These are phyloP conservation scores for Anoura caudifer DNA, from an alignment of 2,113 vertebrate genomes.

Conservation along the genomic window DNA sequence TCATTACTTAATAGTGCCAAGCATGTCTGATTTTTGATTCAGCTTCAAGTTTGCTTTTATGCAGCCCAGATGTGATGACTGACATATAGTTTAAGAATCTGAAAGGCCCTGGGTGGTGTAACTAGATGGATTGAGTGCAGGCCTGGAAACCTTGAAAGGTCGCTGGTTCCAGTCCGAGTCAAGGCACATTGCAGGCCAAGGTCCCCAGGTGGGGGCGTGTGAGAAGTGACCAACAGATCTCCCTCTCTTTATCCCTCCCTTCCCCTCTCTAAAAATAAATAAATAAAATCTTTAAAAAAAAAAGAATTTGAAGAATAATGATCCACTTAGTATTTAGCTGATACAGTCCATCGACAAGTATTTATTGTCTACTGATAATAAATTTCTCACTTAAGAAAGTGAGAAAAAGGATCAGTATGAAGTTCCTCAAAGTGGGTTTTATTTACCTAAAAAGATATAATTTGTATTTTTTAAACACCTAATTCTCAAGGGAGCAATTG, in stretches of 20 bases:
- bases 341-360: neutral
- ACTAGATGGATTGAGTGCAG: too few species aligned
- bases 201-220: too few species aligned
- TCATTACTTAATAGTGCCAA: neutral
- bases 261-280: too few species aligned
- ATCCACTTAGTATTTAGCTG: neutral
- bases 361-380: neutral
- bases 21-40: neutral
- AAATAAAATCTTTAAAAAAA: too few species aligned
- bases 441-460: neutral
- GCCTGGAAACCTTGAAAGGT: too few species aligned
- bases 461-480: neutral
- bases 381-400: neutral
- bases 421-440: neutral
- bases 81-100: neutral
- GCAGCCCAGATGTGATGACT: neutral
- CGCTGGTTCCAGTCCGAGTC: too few species aligned
- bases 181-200: too few species aligned
- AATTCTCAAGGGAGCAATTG: neutral
- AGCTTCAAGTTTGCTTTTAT: neutral
- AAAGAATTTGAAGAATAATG: neutral
- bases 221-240: too few species aligned
- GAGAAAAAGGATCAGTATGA: neutral
- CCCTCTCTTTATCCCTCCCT: too few species aligned
- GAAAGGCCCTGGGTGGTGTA: too few species aligned